Percentiles rank a stretch among this genome's conserved stretches.
phyloP scores from a whole-genome alignment of 2,888 invertebrate genomes.

The Mesopsocus fuscifrons region DNA sequence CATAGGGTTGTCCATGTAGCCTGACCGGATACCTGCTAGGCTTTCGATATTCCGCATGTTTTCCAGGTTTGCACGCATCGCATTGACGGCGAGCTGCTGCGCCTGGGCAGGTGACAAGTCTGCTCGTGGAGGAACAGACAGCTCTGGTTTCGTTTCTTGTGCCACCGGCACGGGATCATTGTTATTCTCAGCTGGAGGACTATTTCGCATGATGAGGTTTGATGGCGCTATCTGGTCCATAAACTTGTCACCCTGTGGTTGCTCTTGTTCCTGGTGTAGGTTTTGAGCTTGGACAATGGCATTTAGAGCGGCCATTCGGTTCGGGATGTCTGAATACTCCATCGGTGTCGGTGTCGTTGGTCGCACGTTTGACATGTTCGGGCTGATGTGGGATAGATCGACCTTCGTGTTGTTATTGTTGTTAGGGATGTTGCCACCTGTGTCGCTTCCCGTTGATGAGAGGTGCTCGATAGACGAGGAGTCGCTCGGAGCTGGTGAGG shows the following conservation, averaged over 20 bases:
- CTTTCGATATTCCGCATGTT: conserved; percentile 7
- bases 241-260: conserved; percentile 13
- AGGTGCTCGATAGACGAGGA: conserved; percentile 9
- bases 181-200: conserved; percentile 1
- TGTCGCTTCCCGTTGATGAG: conserved; percentile 12
- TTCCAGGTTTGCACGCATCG: conserved; percentile 8
- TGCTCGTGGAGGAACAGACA: background rate
- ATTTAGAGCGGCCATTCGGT: conserved; percentile 7
- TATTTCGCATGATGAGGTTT: conserved; percentile 5
- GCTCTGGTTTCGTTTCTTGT: background rate
- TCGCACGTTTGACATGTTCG: conserved; percentile 6
- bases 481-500: conserved; percentile 12
- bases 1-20: conserved; percentile 5
- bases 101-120: conserved; percentile 6
- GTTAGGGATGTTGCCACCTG: conserved; percentile 21
- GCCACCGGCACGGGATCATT: background rate
- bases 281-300: conserved; percentile 11
- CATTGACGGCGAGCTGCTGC: conserved; percentile 7
- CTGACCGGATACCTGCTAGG: conserved; percentile 33
- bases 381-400: conserved; percentile 6
- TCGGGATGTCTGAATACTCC: conserved; percentile 7
- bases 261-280: conserved; percentile 15
- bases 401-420: conserved; percentile 40
- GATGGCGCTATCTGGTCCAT: conserved; percentile 8
- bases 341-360: conserved; percentile 8